Evolutionary conservation across 2,888 invertebrate genomes (phyloP).

Genomic region (Troides oblongomaculatus): DNA sequence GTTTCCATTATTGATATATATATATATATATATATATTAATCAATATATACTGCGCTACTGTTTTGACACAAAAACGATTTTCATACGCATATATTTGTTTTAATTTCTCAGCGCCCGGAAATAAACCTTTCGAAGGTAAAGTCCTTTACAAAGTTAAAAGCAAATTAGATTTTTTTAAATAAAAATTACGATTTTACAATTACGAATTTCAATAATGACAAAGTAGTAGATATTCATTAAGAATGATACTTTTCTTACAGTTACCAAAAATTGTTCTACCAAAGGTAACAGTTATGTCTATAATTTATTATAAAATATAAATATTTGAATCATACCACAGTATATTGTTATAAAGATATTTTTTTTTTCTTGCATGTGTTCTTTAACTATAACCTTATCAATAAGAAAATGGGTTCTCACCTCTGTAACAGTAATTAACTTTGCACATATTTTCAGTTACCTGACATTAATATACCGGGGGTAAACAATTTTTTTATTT

Average conservation of each 20-base stretch:
- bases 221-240: background rate
- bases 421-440: background rate
- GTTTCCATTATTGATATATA: background rate
- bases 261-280: slow-evolving; percentile 21
- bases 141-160: background rate
- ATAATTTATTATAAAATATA: background rate
- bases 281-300: slow-evolving; percentile 10
- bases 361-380: too few relatives aligned
- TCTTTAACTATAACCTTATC: background rate
- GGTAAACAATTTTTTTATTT: slow-evolving; percentile 9
- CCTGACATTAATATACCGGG: slow-evolving; percentile 22
- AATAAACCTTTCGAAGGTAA: slow-evolving; percentile 23
- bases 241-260: slow-evolving; percentile 1
- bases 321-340: background rate
- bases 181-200: background rate
- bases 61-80: background rate
- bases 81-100: background rate
- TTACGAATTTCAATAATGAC: too few relatives aligned
- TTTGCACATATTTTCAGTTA: slow-evolving; percentile 14
- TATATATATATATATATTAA: too few relatives aligned
- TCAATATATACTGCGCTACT: background rate
- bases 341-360: too few relatives aligned
- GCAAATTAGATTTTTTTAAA: background rate
- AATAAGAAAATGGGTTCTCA: background rate
- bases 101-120: slow-evolving; percentile 16